A percentile compares a stretch with the other conserved stretches of the same genome.
phyloP scores from a whole-genome alignment of 2,888 invertebrate species.

The Drosophila affinis region DNA sequence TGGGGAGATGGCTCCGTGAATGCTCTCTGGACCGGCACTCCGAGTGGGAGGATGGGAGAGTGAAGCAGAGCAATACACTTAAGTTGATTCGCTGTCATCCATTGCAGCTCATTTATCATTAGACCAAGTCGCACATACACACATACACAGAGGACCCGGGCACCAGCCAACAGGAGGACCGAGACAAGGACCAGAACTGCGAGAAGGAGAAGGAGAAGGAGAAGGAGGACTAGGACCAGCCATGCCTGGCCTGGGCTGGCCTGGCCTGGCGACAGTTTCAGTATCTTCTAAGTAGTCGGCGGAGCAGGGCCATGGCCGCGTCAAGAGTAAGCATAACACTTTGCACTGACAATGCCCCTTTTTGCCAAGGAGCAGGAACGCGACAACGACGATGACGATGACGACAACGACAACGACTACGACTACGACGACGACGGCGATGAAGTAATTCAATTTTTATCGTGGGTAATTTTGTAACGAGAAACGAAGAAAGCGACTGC shows the following conservation, averaged over 20 bases:
- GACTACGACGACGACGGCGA: constrained; percentile 47
- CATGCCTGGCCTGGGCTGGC: constrained; percentile 56
- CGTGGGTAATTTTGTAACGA: constrained; percentile 82
- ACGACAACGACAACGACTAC: background rate
- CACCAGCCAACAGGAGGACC: constrained; percentile 1
- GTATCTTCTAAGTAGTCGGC: constrained; percentile 67
- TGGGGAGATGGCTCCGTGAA: background rate
- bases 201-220: background rate
- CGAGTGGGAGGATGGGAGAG: constrained; percentile 25
- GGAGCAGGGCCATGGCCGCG: constrained; percentile 53
- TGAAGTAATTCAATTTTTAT: constrained; percentile 83
- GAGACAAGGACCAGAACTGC: too few relatives aligned
- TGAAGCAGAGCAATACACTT: constrained; percentile 82
- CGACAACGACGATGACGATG: constrained; percentile 9
- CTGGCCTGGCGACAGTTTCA: constrained; percentile 71
- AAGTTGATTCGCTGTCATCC: constrained; percentile 83
- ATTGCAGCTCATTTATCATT: constrained; percentile 83
- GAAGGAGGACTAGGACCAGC: constrained; percentile 17
- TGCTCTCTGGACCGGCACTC: background rate
- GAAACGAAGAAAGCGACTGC: constrained; percentile 74
- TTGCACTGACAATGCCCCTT: constrained; percentile 42
- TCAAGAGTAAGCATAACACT: constrained; percentile 73
- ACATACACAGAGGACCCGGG: constrained; percentile 12
- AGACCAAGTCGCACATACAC: constrained; percentile 62
- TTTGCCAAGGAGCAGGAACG: constrained; percentile 12